phyloP scores from a whole-genome alignment of 2,113 vertebrate genomes.

The Crotophaga sulcirostris region DNA sequence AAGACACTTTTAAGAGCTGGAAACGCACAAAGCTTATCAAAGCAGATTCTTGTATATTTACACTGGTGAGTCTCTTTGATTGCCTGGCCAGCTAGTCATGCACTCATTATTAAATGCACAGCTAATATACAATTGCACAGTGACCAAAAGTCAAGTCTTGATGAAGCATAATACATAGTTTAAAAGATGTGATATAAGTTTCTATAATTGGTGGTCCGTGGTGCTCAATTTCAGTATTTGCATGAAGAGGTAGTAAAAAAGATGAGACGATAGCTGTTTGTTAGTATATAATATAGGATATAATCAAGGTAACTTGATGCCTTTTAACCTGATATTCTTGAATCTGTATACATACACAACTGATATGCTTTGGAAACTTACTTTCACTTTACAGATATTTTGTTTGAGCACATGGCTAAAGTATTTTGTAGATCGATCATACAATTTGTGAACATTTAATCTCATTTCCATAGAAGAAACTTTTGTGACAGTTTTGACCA shows the following conservation, averaged over 20 bases:
- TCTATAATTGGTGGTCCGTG: neutral
- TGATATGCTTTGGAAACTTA: neutral
- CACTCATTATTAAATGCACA: neutral
- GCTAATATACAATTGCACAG: neutral
- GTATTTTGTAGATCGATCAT: neutral
- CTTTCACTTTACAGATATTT: neutral
- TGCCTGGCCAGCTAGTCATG: neutral
- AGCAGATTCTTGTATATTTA: neutral
- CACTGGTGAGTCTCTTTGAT: neutral
- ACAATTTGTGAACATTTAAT: neutral
- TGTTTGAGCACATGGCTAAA: neutral
- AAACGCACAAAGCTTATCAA: neutral
- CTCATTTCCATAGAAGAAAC: neutral
- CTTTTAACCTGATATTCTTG: neutral
- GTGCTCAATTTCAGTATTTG: neutral
- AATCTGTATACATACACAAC: fast-evolving
- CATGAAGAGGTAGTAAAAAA: neutral
- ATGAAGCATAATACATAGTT: neutral
- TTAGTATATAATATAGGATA: neutral
- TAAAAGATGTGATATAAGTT: neutral
- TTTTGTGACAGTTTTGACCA: neutral
- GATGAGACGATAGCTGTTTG: neutral
- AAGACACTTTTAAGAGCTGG: neutral
- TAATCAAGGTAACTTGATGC: neutral
- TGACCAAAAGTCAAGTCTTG: neutral